Base-by-base conservation (phyloP, 1,140 invertebrate genomes). In the Phthorimaea operculella region DNA sequence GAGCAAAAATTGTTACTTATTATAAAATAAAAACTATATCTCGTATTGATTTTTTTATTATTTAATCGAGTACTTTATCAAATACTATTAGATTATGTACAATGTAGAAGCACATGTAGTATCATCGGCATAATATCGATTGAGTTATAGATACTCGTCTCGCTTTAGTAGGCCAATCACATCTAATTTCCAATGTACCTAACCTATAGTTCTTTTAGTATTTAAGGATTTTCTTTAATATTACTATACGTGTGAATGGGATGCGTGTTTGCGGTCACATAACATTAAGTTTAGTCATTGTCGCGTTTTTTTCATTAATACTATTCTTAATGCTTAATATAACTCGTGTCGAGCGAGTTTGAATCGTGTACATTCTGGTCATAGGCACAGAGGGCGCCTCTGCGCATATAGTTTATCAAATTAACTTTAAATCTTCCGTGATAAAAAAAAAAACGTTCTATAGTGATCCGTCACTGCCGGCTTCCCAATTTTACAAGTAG, bases 341-440 rank as follows among this genome's bases (percentile, higher is more conserved):
- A 64, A 53, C 69, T 80, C 80, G 77, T 69, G 64, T 61, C 59
- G 61, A 68, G 66, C 72, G 76, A 74, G 74, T 62, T 70, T 65
- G 59, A 65, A 72, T 75, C 68, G 81, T 84, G 81, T 81, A 77
- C 69, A 64, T 74, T 83, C 81, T 84, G 81, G 81, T 84, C 81
- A 84, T 80, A 77, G 70, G 64, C 57, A 70, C 63, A 69, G 66
- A 65, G 62, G 57, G 53, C 50, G 51, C 66, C 67, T 58, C 62
- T 62, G 57, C 64, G 55, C n/a, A n/a, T 58, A 60, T 76, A 79
- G 67, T 63, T 74, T 15, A 11, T 9, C 57, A 63, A 71, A 63
- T 63, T 72, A 67, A 63, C 55, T 64, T 28, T 68, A 67, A 57
- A 61, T 56, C 51, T 60, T 62, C 47, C 59, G 61, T 66, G 64